Base-by-base conservation (phyloP, 1,140 invertebrate species). In the Bombus ignitus region DNA sequence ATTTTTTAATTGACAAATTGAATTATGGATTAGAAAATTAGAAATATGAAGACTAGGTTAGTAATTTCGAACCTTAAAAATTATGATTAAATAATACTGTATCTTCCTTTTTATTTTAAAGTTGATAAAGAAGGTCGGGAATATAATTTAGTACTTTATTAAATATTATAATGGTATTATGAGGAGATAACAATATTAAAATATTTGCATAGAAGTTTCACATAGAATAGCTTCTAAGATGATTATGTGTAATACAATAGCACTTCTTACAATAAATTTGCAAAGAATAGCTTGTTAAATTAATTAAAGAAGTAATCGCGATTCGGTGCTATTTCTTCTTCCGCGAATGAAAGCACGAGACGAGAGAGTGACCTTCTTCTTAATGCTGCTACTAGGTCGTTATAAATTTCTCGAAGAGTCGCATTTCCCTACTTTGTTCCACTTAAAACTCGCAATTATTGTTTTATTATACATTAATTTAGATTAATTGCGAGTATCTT, bases 291-390 rank as follows among this genome's bases (percentile, higher is more conserved):
- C 18, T 72, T 39, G 35, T 72, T 62, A 28, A 12, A 59, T 65
- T 32, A 53, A 74, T 81, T 12, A 53, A 13, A 59, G 9, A 13
- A 39, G 35, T 22, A 28, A 71, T 80, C 35, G 25, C 1, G 47
- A 47, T 37, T 42, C 35, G 15, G 5, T 12, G 39, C 3, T 42
- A 65, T 82, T 74, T 82, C 32, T 82, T 44, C 25, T n/a, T 47
- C 13, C n/a, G 37, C 15, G 22, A 81, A 81, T 32, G 70, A 82
- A 82, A 74, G 57, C 32, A 59, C 8, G 5, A 62, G 71, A 82
- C 35, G 71, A 44, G 71, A 44, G 70, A 82, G 37, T 81, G 70
- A 81, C 70, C 80, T 32, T 65, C 53, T 81, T 81, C 77, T 28
- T 22, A 18, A 59, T 8, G 28, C 44, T 1, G 47, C 4, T 42